Conservation (phyloP, 2,888 invertebrate species). For the Onthophagus sagittarius region DNA sequence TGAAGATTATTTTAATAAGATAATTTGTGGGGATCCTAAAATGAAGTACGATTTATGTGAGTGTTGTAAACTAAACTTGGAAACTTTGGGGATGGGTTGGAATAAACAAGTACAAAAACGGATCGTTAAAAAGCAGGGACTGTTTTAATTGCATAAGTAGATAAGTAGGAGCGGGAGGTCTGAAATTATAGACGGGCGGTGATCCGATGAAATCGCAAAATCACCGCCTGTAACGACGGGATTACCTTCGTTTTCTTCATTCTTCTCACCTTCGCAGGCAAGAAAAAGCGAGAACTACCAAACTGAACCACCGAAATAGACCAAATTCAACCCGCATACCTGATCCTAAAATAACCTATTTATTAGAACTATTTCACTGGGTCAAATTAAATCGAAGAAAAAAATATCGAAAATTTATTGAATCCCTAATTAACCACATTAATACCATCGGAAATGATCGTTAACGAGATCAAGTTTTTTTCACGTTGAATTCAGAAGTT, state of each 20-base stretch:
- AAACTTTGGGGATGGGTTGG: constrained; percentile 16
- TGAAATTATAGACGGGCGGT: constrained; percentile 31
- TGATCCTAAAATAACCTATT: background rate
- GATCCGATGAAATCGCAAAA: constrained; percentile 25
- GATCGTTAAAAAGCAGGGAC: constrained; percentile 21
- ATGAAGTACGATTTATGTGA: no score
- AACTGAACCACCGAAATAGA: background rate
- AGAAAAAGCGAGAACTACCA: background rate
- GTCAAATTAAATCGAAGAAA: no score
- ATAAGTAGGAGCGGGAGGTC: constrained; percentile 29
- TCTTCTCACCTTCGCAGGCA: background rate
- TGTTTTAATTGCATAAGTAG: constrained; percentile 31
- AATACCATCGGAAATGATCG: background rate
- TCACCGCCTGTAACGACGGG: constrained; percentile 27
- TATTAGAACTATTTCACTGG: background rate
- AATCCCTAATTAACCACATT: no score
- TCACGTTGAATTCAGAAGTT: background rate
- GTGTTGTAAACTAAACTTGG: background rate
- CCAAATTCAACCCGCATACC: background rate
- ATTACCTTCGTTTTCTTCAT: constrained; percentile 12
- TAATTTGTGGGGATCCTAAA: no score
- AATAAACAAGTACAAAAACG: constrained; percentile 25
- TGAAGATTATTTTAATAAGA: no score
- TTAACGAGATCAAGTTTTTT: background rate
- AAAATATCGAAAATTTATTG: no score